Evolutionary conservation across 2,113 vertebrate species (phyloP).

Genomic region (Pithys albifrons): DNA sequence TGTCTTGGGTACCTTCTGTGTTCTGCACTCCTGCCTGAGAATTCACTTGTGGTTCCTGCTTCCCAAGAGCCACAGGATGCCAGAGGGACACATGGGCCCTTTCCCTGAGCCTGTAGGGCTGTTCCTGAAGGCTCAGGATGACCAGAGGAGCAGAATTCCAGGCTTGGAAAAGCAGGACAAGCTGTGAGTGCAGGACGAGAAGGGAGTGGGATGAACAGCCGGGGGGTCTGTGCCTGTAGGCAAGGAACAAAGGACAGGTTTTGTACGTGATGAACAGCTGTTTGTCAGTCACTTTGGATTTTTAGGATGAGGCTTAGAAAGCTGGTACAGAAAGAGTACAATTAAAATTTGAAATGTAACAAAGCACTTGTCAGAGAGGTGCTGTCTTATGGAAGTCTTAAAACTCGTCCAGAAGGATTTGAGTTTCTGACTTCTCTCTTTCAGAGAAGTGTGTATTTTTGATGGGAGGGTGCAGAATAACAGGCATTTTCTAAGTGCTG

Average conservation of each 20-base stretch:
- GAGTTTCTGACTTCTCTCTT: neutral
- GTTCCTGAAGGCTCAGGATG: neutral
- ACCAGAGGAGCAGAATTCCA: neutral
- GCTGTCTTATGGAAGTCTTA: neutral
- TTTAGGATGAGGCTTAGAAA: neutral
- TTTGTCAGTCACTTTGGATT: neutral
- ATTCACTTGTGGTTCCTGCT: neutral
- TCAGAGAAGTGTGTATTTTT: neutral
- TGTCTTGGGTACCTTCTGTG: neutral
- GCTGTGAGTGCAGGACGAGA: fast-evolving
- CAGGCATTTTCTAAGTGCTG: neutral
- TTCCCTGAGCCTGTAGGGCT: neutral
- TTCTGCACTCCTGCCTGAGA: neutral
- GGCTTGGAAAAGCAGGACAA: neutral
- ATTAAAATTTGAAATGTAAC: neutral
- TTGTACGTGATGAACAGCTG: neutral
- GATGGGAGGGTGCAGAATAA: neutral
- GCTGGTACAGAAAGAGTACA: neutral
- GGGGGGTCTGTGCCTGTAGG: neutral
- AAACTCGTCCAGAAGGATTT: neutral
- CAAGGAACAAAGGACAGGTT: neutral
- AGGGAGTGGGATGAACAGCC: neutral
- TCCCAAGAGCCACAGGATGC: neutral
- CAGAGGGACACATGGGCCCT: neutral
- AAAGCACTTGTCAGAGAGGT: neutral